These are phyloP conservation scores for Chaenogobius annularis DNA, from an alignment of 2,113 vertebrate genomes.

Conservation along the genomic window DNA sequence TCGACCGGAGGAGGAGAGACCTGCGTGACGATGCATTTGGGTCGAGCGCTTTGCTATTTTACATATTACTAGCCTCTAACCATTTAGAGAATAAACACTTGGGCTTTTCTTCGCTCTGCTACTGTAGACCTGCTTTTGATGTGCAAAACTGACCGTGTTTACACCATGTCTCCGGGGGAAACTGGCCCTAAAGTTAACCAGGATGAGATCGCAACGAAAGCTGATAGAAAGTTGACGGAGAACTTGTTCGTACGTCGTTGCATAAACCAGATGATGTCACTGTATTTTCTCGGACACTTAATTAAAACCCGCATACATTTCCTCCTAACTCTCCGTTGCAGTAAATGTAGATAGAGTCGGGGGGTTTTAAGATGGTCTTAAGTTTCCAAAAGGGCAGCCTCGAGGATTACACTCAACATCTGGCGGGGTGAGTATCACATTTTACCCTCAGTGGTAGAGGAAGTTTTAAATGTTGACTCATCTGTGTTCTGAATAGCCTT, in stretches of 20 bases:
- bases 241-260: neutral
- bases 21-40: no score
- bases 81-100: no score
- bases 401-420: slow-evolving; percentile 10
- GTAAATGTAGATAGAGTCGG: neutral
- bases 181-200: no score
- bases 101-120: no score
- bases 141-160: no score
- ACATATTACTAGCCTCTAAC: no score
- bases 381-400: slow-evolving; percentile 9
- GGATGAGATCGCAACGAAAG: neutral
- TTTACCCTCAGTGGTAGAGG: neutral
- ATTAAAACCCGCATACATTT: neutral
- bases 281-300: neutral
- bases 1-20: no score
- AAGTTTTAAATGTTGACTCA: slow-evolving; percentile 9
- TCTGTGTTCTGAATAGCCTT: slow-evolving; percentile 17
- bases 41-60: no score
- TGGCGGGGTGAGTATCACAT: slow-evolving; percentile 1
- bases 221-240: neutral
- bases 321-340: neutral
- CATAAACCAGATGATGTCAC: neutral
- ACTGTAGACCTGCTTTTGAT: no score
- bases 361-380: neutral
- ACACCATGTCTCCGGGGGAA: no score